Evolutionary conservation across 2,888 invertebrate genomes (phyloP), one percentile per base, ranked within the genome.

Genomic region (Nycteola revayana): DNA sequence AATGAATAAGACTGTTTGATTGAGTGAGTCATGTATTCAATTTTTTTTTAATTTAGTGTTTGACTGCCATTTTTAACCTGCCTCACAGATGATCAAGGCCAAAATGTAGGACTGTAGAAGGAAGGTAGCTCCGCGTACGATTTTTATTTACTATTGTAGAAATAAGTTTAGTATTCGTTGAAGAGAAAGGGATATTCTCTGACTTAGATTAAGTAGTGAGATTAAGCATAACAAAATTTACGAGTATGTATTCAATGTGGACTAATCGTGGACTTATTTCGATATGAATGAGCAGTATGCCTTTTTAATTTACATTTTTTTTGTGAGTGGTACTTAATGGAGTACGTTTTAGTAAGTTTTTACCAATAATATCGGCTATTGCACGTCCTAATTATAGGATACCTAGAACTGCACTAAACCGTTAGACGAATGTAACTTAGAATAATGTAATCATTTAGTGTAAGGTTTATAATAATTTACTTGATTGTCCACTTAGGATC

Each of bases 1-100:
- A 21, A 77, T 69, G 60, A 56, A 82, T 77, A 83, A 84, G 84
- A 85, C 84, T 85, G 84, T 75, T 74, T 66, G 75, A 70, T 71
- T 72, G 80, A 69, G 72, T 77, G 76, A 73, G 69, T 64, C 64
- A 60, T 67, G 72, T 75, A 72, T 73, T 77, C 65, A 54, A 61
- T 66, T 63, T 69, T 63, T 69, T 71, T 68, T 66, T 62, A 70
- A 76, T 75, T 70, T 67, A 69, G 66, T 59, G 56, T 66, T 75
- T 72, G 77, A 77, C 80, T 83, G 80, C 78, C 77, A 78, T 74
- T 70, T 68, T 69, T 65, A 37, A 49, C 28, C 55, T 46, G 47
- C 39, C 54, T 49, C 51, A 42, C 32, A 40, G 31, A 39, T n/a
- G 11, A 56, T 42, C 32, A 52, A 49, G 48, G 59, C 54, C 60